Percentiles rank a stretch among this genome's conserved stretches.
These are phyloP conservation scores for Tetrapedia diversipes DNA, from an alignment of 2,888 invertebrate genomes.

Conservation along the genomic window DNA sequence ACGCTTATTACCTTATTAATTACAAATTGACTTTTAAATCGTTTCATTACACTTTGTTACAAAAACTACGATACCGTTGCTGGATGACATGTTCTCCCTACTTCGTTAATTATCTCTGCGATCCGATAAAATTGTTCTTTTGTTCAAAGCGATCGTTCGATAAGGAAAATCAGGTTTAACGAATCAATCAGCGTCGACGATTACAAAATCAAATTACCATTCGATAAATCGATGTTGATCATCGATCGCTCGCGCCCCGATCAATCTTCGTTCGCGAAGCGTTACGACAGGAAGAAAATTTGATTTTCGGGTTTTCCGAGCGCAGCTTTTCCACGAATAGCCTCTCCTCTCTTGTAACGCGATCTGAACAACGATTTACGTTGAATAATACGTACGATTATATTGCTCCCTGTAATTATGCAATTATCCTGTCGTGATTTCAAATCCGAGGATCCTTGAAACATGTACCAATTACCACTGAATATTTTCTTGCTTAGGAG, in stretches of 20 bases:
- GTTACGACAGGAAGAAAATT: background rate
- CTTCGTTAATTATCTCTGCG: slow-evolving; percentile 9
- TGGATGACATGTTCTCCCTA: slow-evolving; percentile 10
- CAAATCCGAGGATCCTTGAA: slow-evolving; percentile 34
- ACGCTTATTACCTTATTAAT: slow-evolving; percentile 2
- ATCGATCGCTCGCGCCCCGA: background rate
- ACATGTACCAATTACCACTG: slow-evolving; percentile 32
- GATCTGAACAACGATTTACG: slow-evolving; percentile 33
- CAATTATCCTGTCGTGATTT: slow-evolving; percentile 52
- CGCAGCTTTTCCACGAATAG: slow-evolving; percentile 23
- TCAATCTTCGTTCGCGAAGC: background rate
- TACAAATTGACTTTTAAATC: background rate
- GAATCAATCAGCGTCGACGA: slow-evolving; percentile 12
- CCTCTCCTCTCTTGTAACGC: slow-evolving; percentile 19
- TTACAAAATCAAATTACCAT: slow-evolving; percentile 6
- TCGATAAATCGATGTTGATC: background rate
- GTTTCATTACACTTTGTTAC: background rate
- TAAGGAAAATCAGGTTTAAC: background rate
- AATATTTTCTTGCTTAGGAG: slow-evolving; percentile 16
- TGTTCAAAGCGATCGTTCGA: background rate
- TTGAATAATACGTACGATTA: slow-evolving; percentile 31
- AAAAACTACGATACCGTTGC: slow-evolving; percentile 13
- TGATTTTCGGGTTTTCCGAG: slow-evolving; percentile 27
- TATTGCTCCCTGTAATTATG: slow-evolving; percentile 35
- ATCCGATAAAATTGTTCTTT: slow-evolving; percentile 4